Evolutionary conservation across 35 echinoderm and acorn worm species (phyloP), one percentile per base, ranked within the genome.

Genomic region (Ophiothrix spiculata): DNA sequence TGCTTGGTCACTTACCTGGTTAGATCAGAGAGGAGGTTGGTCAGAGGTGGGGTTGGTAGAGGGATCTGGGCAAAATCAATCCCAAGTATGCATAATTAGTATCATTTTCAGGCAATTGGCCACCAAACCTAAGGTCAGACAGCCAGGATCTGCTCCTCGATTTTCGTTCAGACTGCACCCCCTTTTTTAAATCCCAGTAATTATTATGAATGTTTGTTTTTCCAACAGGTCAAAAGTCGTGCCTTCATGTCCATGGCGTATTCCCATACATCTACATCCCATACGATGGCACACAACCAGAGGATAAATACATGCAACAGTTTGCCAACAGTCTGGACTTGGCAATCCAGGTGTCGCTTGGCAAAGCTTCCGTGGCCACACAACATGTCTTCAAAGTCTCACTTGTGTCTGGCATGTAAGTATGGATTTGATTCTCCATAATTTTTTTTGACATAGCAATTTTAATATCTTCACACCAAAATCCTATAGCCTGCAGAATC

Each of bases 261-360:
- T 93, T 97, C 40, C 95, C 95, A 17, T 97, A 97, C 81, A 91
- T 97, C 85, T 97, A 97, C 69, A 86, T 97, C 32, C 87, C 87
- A 0, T 93, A 86, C 40, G 81, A 80, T 25, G 74, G 64, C 2
- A 35, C 79, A 78, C 79, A 88, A 25, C 56, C 75, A 19, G 32
- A 81, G 39, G 88, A 93, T 25, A 77, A 85, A 28, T 90, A 93
- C 64, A 25, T 91, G 32, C 79, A 38, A 4, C 95, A 91, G 88
- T 78, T 97, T 80, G 91, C 95, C 75, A 84, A 73, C 75, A 97
- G 95, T 75, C 87, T 97, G 40, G 95, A 97, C 74, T 86, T 79
- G 38, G 95, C 91, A 33, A 42, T 97, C 19, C 91, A 97, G 79
- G 95, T 97, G 28, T 87, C 91, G 37, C 63, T 86, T 29, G 91